Conservation (phyloP, 2,888 invertebrate species). For the Scaptodrosophila latifasciaeformis region DNA sequence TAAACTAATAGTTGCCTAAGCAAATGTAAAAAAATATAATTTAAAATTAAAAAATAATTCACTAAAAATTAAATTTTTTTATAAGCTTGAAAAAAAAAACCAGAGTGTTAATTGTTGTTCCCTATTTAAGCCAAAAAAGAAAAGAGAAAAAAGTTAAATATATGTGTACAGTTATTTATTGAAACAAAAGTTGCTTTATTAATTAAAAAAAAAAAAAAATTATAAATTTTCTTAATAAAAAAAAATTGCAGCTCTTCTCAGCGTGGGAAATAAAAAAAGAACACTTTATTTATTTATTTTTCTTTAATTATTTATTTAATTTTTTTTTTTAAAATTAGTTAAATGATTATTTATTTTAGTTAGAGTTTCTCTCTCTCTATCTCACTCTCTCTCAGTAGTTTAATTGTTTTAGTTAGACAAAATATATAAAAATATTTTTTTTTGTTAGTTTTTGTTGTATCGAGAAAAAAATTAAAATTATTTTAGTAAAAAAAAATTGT, state of each 20-base stretch:
- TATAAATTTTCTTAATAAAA: constrained; percentile 5
- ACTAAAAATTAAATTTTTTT: no score
- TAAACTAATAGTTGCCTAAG: no score
- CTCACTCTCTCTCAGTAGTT: no score
- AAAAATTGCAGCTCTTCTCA: constrained; percentile 18
- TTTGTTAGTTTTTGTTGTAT: no score
- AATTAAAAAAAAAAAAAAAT: constrained; percentile 7
- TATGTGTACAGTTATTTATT: constrained; percentile 65
- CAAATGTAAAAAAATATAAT: no score
- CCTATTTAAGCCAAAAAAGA: constrained; percentile 43
- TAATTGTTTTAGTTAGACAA: no score
- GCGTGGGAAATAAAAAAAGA: constrained; percentile 13
- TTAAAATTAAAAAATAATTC: no score
- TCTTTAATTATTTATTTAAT: neutral
- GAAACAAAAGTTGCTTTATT: constrained; percentile 46
- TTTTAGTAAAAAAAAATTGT: no score
- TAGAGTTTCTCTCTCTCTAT: neutral
- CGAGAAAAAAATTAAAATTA: constrained; percentile 9
- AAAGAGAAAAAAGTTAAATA: constrained; percentile 54
- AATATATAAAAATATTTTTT: constrained; percentile 1
- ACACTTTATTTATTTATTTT: constrained; percentile 2
- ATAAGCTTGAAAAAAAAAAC: no score
- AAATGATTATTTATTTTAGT: neutral
- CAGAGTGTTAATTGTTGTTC: constrained; percentile 47
- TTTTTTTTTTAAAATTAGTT: neutral